Base-by-base conservation (phyloP, 2,888 invertebrate genomes). In the Byasa hedistus region DNA sequence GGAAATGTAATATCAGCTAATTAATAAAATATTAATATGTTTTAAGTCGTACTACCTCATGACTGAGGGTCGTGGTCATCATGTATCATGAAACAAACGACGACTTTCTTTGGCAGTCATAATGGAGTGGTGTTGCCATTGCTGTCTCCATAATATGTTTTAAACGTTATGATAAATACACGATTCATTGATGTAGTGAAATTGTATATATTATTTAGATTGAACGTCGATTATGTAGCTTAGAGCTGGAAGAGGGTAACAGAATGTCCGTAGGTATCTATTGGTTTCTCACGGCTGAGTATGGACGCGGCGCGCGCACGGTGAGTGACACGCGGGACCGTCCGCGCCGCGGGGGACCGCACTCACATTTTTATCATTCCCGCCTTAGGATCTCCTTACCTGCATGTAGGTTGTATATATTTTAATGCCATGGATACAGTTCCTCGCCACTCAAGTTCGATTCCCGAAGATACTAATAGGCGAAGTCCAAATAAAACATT, bases 281-380 rank as follows among this genome's bases (percentile, higher is more conserved):
- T 66, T 62, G 55, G 58, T 66, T 75, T 75, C 75, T 72, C 74
- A 75, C 75, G 73, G 76, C 66, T 39, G 57, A 58, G 55, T 32
- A 57, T 39, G 64, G 60, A 63, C 61, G 73, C 73, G 71, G 75
- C 81, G 82, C 86, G 83, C 85, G 87, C 67, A 74, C 76, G 75
- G 76, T 84, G 87, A 90, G 87, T 89, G 89, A 89, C 89, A 84
- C 78, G 77, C 79, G 78, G 78, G 79, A 72, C 77, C 78, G 77
- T 75, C 76, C 75, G 71, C 86, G 52, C 89, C 70, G 77, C 87
- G 78, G 88, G 89, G 78, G 83, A 73, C 78, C 74, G 71, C 73
- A 73, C 77, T 79, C 78, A 80, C 81, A 82, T 85, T 85, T 86
- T 85, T 84, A 82, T 81, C 83, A 84, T 86, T 85, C 85, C 81